Base-by-base conservation (phyloP, 2,797 vertebrate genomes). In the Decapterus maruadsi region DNA sequence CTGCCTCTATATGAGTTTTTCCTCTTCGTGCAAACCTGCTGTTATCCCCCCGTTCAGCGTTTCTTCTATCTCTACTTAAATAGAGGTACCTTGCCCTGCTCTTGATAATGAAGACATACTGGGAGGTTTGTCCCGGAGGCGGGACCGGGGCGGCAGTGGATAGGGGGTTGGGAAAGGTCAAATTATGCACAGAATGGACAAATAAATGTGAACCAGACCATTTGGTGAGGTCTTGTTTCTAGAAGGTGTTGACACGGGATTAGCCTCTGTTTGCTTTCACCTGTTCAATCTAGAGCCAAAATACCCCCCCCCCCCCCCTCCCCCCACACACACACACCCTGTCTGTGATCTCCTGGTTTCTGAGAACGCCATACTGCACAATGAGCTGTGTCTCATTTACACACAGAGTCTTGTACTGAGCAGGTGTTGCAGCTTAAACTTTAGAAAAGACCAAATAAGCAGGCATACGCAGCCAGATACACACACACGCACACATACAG, bases 81-180 rank as follows among this genome's bases (percentile, higher is more conserved):
- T 72, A 64, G 38, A 71, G 40, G 48, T 87, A 87, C 84, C 87
- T 89, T 88, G 54, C 59, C 26, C 72, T 45, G 76, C 77, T 80
- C 66, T 36, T 75, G 66, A 82, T 89, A 78, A 88, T 87, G 81
- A 89, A 86, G 86, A 86, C 84, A 55, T 85, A 82, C 68, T 72
- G 58, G 68, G 82, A 75, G 78, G 80, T 75, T 88, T 75, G 64
- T 17, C 22, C 40, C 4, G 63, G 75, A 78, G 90, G 90, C 81
- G 90, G 89, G 85, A 78, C 65, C 74, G 82, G 67, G 1, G 14
- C 62, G 6, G 68, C 57, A 57, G 66, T 65, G 50, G 64, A 63
- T 3, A 54, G 72, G 70, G 70, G 80, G 70, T 45, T 36, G 68
- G 81, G 22, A 81, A 86, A 86, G 87, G 89, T 90, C 82, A 87